A percentile compares a stretch with the other conserved stretches of the same genome.
Conservation (phyloP, 2,888 invertebrate species). For the Halictus quadricinctus region DNA sequence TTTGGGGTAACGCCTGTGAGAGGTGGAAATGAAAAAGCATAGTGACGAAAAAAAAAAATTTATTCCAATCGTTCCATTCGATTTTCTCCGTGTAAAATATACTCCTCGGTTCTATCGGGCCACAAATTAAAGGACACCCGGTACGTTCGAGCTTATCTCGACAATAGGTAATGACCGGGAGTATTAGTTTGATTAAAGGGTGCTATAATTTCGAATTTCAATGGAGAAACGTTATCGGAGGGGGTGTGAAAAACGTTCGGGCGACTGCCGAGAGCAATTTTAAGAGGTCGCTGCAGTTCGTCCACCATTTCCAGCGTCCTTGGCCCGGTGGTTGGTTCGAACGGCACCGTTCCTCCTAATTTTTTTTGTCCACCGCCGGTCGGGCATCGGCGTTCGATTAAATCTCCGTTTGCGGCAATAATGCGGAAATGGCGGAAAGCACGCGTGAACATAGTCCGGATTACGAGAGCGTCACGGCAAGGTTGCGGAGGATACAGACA, state of each 20-base stretch:
- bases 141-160: not conserved
- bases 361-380: slow-evolving; percentile 3
- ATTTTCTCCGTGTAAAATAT: not conserved
- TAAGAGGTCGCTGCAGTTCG: slow-evolving; percentile 1
- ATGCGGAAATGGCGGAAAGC: slow-evolving; percentile 28
- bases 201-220: not conserved
- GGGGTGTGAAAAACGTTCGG: not conserved
- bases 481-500: slow-evolving; percentile 74
- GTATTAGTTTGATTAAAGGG: not conserved
- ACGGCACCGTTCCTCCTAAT: not conserved
- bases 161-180: not conserved
- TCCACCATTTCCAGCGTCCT: not conserved
- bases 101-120: not conserved
- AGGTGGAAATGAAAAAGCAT: no score
- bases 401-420: slow-evolving; percentile 30
- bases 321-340: not conserved
- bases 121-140: not conserved
- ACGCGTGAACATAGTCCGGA: slow-evolving; percentile 40
- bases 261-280: not conserved
- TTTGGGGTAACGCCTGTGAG: no score
- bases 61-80: not conserved
- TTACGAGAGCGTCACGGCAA: slow-evolving; percentile 57
- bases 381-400: not conserved
- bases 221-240: not conserved
- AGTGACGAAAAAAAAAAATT: not conserved